These are phyloP conservation scores for Numida meleagris DNA, from an alignment of 2,113 vertebrate genomes.

Conservation along the genomic window DNA sequence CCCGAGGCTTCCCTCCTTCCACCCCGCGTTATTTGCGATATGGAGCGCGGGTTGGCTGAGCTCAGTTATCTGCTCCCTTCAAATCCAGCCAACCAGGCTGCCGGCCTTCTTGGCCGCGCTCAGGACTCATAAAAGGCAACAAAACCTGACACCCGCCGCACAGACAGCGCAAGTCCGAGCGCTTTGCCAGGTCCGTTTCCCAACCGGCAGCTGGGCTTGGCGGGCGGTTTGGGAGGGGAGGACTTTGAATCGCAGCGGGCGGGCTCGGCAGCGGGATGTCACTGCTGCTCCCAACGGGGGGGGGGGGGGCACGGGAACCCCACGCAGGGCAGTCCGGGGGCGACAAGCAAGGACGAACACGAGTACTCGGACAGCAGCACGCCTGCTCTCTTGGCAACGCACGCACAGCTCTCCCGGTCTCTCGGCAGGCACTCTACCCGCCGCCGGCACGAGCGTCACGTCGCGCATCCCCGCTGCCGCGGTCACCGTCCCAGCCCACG, in stretches of 20 bases:
- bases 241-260: conserved; percentile 25
- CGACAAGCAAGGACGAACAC: accelerated
- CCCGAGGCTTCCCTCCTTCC: not conserved
- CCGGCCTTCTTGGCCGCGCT: not conserved
- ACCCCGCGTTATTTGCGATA: conserved; percentile 27
- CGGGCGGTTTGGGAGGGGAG: conserved; percentile 4
- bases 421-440: accelerated
- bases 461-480: accelerated
- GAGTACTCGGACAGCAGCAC: accelerated
- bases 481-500: not conserved
- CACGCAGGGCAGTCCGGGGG: accelerated
- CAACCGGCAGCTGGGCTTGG: conserved; percentile 11
- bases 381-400: accelerated
- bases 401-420: accelerated
- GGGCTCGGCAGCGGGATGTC: not conserved
- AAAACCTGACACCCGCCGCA: not conserved
- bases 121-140: conserved; percentile 22
- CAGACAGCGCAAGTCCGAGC: not conserved
- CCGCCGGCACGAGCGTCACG: not conserved
- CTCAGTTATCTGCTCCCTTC: conserved; percentile 64
- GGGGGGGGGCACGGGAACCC: accelerated
- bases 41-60: conserved; percentile 40
- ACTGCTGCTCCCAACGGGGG: accelerated
- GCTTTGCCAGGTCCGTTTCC: not conserved
- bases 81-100: conserved; percentile 71